Evolutionary conservation across 2,113 vertebrate genomes (phyloP).

Genomic region (Baryphthengus martii): DNA sequence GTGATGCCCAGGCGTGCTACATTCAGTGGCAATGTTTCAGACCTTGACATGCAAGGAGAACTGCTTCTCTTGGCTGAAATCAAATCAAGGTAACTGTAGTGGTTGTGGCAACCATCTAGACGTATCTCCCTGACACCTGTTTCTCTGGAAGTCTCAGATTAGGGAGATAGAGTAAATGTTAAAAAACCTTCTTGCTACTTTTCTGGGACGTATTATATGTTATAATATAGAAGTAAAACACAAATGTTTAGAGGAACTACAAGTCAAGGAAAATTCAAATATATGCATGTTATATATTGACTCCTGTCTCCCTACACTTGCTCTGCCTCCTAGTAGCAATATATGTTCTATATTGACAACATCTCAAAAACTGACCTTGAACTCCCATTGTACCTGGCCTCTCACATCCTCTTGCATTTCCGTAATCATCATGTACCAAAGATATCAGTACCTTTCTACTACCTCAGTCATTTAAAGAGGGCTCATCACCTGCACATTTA

Average conservation of each 20-base stretch:
- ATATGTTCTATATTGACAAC: background rate
- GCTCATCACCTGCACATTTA: background rate
- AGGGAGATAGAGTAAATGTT: background rate
- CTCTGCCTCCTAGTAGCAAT: background rate
- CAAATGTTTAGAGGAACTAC: background rate
- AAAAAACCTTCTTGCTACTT: background rate
- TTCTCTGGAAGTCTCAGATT: background rate
- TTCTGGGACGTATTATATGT: background rate
- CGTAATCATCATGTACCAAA: background rate
- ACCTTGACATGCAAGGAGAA: accelerated
- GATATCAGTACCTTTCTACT: background rate
- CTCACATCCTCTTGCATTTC: background rate
- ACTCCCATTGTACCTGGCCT: background rate
- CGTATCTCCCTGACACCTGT: background rate
- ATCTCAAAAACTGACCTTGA: background rate
- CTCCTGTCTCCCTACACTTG: background rate
- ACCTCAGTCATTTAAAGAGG: background rate
- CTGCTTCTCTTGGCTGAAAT: background rate
- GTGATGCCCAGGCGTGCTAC: accelerated
- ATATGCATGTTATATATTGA: accelerated
- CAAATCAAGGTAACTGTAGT: no score
- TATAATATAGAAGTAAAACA: background rate
- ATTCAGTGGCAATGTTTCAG: accelerated
- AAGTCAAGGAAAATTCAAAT: background rate
- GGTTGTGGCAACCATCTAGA: accelerated